Conservation (phyloP, 2,113 vertebrate genomes). For the Haemorhous mexicanus region DNA sequence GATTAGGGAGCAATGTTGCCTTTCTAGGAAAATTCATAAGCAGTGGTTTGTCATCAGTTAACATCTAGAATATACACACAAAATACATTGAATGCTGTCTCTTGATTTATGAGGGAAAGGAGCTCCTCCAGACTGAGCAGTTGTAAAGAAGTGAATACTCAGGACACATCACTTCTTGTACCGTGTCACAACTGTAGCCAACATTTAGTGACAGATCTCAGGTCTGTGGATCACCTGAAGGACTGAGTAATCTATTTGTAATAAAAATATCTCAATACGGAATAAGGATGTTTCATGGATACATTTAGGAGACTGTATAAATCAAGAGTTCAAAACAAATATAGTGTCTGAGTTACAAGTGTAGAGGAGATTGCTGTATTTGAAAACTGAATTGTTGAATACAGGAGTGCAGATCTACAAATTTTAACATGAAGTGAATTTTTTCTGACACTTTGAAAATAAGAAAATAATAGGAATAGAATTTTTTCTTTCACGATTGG, state of each 20-base stretch:
- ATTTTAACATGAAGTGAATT: background rate
- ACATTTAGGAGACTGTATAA: background rate
- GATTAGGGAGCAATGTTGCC: background rate
- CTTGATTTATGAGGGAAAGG: background rate
- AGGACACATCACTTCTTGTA: background rate
- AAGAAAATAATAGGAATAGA: background rate
- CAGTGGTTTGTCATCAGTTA: background rate
- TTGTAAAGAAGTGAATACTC: background rate
- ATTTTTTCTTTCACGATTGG: background rate
- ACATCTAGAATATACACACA: background rate
- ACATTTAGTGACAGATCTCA: background rate
- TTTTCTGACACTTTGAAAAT: background rate
- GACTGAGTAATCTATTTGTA: rapidly evolving
- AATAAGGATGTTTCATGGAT: background rate
- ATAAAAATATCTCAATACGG: background rate
- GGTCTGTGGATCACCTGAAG: background rate
- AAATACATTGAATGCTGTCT: background rate
- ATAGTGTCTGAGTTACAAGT: background rate
- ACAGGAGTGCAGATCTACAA: background rate
- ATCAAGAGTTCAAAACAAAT: background rate
- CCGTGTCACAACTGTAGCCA: background rate
- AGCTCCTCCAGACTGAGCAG: background rate
- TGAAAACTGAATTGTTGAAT: background rate
- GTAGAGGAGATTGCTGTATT: background rate
- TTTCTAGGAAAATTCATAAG: background rate